These are phyloP conservation scores for Notodonta dromedarius DNA, from an alignment of 2,888 invertebrate species.

Conservation along the genomic window DNA sequence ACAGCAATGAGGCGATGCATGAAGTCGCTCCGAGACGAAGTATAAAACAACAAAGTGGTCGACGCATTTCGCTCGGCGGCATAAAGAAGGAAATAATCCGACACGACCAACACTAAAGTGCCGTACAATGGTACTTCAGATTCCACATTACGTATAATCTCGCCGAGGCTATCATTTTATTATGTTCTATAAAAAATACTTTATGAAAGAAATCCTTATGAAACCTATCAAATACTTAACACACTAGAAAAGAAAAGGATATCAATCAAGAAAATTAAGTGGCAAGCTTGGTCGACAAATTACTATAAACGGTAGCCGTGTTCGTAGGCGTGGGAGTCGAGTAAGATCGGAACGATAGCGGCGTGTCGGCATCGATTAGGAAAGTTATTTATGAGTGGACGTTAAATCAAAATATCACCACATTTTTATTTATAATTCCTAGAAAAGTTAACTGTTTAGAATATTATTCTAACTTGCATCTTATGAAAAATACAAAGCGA, in stretches of 20 bases:
- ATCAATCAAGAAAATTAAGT: conserved; percentile 49
- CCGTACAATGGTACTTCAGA: conserved; percentile 67
- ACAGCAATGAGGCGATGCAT: conserved; percentile 81
- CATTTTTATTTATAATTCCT: conserved; percentile 18
- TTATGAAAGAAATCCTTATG: conserved; percentile 23
- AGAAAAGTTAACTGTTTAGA: conserved; percentile 15
- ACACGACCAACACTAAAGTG: conserved; percentile 52
- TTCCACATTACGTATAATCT: conserved; percentile 56
- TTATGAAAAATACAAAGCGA: neutral
- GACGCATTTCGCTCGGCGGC: conserved; percentile 72
- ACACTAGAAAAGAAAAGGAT: conserved; percentile 35
- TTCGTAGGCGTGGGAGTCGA: conserved; percentile 61
- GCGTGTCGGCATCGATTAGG: conserved; percentile 61
- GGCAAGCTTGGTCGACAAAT: conserved; percentile 58
- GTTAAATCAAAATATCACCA: conserved; percentile 44
- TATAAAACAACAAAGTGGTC: conserved; percentile 84
- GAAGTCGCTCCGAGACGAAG: conserved; percentile 77
- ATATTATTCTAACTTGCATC: neutral
- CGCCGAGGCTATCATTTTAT: neutral
- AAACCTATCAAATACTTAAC: conserved; percentile 15
- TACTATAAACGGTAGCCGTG: conserved; percentile 63
- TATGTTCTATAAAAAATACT: conserved; percentile 30
- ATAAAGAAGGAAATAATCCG: conserved; percentile 77
- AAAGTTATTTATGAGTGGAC: conserved; percentile 58
- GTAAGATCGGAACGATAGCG: conserved; percentile 63